These are phyloP conservation scores for Mesaphorura yosii DNA, from an alignment of 1,140 invertebrate genomes.

Conservation along the genomic window DNA sequence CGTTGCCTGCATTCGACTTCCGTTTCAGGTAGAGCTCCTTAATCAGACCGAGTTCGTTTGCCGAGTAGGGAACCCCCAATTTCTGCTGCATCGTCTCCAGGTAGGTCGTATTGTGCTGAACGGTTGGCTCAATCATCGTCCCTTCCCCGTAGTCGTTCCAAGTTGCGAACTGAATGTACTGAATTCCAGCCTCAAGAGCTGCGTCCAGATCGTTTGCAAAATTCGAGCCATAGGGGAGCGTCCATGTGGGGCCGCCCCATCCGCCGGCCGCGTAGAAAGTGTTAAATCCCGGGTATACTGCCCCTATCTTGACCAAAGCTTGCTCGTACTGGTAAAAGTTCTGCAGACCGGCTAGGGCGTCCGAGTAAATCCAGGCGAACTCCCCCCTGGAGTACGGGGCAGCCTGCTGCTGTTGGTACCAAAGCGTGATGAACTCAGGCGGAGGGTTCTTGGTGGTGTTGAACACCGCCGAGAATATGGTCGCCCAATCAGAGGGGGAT, in stretches of 20 bases:
- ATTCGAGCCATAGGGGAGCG: slow-evolving; percentile 4
- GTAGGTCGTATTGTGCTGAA: slow-evolving; percentile 6
- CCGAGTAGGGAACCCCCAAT: neutral
- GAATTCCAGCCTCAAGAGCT: slow-evolving; percentile 9
- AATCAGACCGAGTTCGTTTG: slow-evolving; percentile 1
- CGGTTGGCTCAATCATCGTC: slow-evolving; percentile 19
- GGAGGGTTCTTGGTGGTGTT: neutral
- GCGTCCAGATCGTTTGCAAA: slow-evolving; percentile 17
- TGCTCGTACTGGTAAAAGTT: slow-evolving; percentile 21
- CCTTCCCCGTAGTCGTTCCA: slow-evolving; percentile 29
- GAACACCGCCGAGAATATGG: neutral
- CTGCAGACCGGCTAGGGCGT: slow-evolving; percentile 17
- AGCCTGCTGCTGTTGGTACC: slow-evolving; percentile 4
- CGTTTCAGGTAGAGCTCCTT: slow-evolving; percentile 1
- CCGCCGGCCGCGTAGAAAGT: slow-evolving; percentile 8
- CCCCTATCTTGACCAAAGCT: slow-evolving; percentile 9
- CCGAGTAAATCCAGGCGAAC: slow-evolving; percentile 22
- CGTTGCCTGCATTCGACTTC: too few relatives aligned
- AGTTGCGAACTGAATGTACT: slow-evolving; percentile 16
- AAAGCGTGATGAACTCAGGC: neutral
- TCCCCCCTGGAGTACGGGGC: slow-evolving; percentile 8
- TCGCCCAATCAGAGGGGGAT: neutral
- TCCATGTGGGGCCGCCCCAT: slow-evolving; percentile 18
- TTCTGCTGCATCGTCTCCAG: slow-evolving; percentile 4
- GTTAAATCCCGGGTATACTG: slow-evolving; percentile 10